Evolutionary conservation across 2,888 invertebrate species (phyloP), one percentile per base, ranked within the genome.

Genomic region (Lycaena phlaeas): DNA sequence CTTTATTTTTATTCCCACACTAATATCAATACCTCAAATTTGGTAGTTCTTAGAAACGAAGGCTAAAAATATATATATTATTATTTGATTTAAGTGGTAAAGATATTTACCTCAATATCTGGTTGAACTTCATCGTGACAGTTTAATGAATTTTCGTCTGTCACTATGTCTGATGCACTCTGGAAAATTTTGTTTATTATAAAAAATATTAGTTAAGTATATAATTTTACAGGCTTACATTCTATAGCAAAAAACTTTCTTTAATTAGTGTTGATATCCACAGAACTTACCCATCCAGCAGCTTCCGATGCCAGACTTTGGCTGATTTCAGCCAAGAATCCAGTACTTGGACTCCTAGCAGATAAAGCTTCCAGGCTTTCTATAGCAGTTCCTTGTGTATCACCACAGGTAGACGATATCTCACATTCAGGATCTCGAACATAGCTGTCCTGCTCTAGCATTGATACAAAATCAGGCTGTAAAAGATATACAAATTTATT

Each of bases 301-400:
- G 68, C 68, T 27, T 78, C 78, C 0, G 72, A 68, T 0, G 69
- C 75, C 17, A 85, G 55, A 15, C 82, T 84, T 54, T 84, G 85
- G 10, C 77, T 84, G 50, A 87, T 84, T 51, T 84, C 85, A 1
- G 84, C 82, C 17, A 87, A 58, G 57, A 87, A 85, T 0, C 84
- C 86, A 0, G 79, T 72, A 28, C 77, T 79, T 2, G 85, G 84
- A 47, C 67, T 81, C 46, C 72, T 57, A 0, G 81, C 86, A 0
- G 86, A 85, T 27, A 87, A 52, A 0, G 87, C 87, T 43, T 86
- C 84, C 1, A 87, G 62, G 11, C 76, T 86, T 56, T 86, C 85
- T 11, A 87, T 87, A 1, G 86, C 86, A 0, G 81, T 82, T 1
- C 81, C 78, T 9, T 64, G 69, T 0, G 66, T 57, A 42, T 75